Percentiles rank a stretch among this genome's conserved stretches.
These are phyloP conservation scores for Lapara coniferarum DNA, from an alignment of 2,888 invertebrate genomes.

Conservation along the genomic window DNA sequence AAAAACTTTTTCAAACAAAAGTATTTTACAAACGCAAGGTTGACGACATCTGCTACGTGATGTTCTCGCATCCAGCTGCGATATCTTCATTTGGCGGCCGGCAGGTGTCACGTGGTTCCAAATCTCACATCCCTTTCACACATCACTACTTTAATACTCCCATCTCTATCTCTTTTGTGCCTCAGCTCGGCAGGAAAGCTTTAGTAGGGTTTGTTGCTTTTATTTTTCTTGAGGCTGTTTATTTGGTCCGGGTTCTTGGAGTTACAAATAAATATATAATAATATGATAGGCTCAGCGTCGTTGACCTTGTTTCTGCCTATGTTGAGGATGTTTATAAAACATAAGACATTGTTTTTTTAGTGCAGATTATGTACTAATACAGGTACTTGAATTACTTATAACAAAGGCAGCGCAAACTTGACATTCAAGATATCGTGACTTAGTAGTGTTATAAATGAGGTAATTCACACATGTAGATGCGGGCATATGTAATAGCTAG, in stretches of 20 bases:
- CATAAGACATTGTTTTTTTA: not conserved
- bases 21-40: slow-evolving; percentile 45
- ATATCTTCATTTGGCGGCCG: slow-evolving; percentile 83
- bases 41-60: slow-evolving; percentile 56
- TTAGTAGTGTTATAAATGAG: not conserved
- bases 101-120: slow-evolving; percentile 80
- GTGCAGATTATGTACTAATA: not conserved
- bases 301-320: slow-evolving; percentile 30
- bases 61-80: slow-evolving; percentile 79
- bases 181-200: slow-evolving; percentile 67
- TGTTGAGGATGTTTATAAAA: slow-evolving; percentile 7
- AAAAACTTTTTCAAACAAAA: slow-evolving; percentile 8
- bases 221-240: slow-evolving; percentile 64
- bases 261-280: slow-evolving; percentile 63
- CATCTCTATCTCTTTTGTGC: slow-evolving; percentile 65
- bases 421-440: not conserved
- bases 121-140: slow-evolving; percentile 50
- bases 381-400: not conserved
- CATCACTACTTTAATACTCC: slow-evolving; percentile 38
- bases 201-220: slow-evolving; percentile 61
- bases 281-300: slow-evolving; percentile 31
- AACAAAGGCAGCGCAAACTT: too few relatives aligned
- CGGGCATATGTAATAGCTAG: not conserved
- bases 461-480: not conserved
- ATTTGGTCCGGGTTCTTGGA: slow-evolving; percentile 61